Conservation (phyloP, 1,140 invertebrate species). For the Triops cancriformis region DNA sequence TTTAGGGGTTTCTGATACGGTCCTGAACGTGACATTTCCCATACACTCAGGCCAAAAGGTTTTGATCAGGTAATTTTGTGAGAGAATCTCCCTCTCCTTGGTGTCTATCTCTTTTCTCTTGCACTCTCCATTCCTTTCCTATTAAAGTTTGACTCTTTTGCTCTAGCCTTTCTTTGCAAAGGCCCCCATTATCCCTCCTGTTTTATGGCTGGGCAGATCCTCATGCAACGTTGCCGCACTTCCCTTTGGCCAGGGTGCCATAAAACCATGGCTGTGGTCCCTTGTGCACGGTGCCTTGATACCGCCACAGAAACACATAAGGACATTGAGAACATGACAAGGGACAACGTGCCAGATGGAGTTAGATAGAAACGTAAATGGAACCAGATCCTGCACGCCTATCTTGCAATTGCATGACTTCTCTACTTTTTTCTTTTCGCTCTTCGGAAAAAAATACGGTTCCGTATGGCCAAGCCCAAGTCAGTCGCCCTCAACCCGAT, state of each 20-base stretch:
- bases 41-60: background rate
- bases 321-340: conserved; percentile 13
- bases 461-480: background rate
- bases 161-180: background rate
- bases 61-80: background rate
- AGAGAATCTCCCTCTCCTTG: background rate
- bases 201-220: conserved; percentile 9
- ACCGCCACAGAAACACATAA: conserved; percentile 9
- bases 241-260: conserved; percentile 11
- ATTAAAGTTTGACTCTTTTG: background rate
- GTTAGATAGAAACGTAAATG: conserved; percentile 6
- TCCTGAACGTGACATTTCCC: background rate
- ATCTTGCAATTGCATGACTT: conserved; percentile 9
- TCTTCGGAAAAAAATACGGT: background rate
- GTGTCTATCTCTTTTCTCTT: background rate
- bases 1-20: too few relatives aligned
- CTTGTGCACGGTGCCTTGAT: conserved; percentile 7
- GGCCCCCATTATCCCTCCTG: conserved; percentile 3
- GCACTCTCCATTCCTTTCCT: background rate
- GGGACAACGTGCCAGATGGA: conserved; percentile 12
- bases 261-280: conserved; percentile 12
- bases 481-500: too few relatives aligned
- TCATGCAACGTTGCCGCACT: conserved; percentile 12
- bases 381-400: background rate
- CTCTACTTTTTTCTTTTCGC: background rate